phyloP scores from a whole-genome alignment of 2,797 vertebrate species.

The Pipistrellus pipistrellus region DNA sequence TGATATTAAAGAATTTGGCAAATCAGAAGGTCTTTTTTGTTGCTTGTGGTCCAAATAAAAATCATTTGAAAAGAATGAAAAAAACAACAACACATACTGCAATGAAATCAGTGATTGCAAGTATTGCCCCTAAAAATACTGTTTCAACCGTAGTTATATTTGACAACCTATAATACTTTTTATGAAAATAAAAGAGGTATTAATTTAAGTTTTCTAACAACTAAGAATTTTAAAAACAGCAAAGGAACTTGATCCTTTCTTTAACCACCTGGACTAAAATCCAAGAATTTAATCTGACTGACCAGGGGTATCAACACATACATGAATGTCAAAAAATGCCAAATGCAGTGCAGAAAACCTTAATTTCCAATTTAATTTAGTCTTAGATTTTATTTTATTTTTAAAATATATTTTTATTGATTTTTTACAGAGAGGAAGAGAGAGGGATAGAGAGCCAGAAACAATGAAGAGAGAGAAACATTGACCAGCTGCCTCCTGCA shows the following conservation, averaged over 20 bases:
- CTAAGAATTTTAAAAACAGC: conserved; percentile 32
- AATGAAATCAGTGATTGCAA: not conserved
- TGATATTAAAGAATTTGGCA: conserved; percentile 14
- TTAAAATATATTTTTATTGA: too few relatives aligned
- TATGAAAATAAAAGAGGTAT: not conserved
- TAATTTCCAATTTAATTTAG: conserved; percentile 34
- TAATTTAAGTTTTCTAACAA: conserved; percentile 48
- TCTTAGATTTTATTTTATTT: conserved; percentile 11
- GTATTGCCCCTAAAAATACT: not conserved
- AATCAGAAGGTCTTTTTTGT: not conserved
- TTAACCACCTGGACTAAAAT: not conserved
- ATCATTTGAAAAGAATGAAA: not conserved
- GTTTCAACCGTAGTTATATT: not conserved
- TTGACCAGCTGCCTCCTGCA: too few relatives aligned
- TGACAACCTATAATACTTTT: not conserved
- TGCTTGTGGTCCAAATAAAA: not conserved
- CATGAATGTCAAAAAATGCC: conserved; percentile 34
- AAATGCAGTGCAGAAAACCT: not conserved
- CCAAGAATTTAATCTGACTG: conserved; percentile 54
- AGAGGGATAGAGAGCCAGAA: too few relatives aligned
- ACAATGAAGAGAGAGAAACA: too few relatives aligned
- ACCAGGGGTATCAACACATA: conserved; percentile 54
- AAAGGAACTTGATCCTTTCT: conserved; percentile 49
- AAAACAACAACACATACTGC: not conserved
- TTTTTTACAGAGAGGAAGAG: too few relatives aligned